These are phyloP conservation scores for Hemaris fuciformis DNA, from an alignment of 2,888 invertebrate genomes.

Conservation along the genomic window DNA sequence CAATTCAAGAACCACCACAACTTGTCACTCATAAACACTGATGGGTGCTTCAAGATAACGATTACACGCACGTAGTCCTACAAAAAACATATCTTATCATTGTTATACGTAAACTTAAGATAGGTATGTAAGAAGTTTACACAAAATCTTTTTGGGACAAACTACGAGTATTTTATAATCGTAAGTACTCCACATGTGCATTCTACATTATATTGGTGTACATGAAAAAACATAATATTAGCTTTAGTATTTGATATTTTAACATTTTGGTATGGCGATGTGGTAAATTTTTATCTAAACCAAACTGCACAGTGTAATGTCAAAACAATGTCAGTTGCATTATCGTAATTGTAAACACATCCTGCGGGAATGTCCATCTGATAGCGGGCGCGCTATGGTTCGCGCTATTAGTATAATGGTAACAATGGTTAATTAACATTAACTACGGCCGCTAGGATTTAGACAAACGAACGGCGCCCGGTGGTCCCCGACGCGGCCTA, in stretches of 20 bases:
- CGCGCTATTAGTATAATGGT: conserved; percentile 25
- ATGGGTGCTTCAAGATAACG: neutral
- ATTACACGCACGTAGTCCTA: too few species aligned
- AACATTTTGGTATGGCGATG: neutral
- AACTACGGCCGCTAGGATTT: neutral
- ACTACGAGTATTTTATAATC: too few species aligned
- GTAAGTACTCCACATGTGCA: too few species aligned
- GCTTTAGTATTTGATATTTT: too few species aligned
- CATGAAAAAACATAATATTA: too few species aligned
- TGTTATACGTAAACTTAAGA: too few species aligned
- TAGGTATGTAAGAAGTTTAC: too few species aligned
- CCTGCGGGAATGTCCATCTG: conserved; percentile 37
- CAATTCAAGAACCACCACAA: neutral
- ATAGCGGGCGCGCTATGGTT: conserved; percentile 16
- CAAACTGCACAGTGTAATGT: conserved; percentile 14
- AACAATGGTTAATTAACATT: conserved; percentile 31
- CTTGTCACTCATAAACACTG: neutral
- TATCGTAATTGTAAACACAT: conserved; percentile 56
- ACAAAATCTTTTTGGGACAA: neutral
- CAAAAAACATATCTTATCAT: too few species aligned
- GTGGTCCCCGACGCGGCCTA: neutral
- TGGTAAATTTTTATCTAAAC: neutral
- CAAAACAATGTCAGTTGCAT: conserved; percentile 39
- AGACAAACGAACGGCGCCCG: conserved; percentile 2
- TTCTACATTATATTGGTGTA: too few species aligned